These are phyloP conservation scores for Aldabrachelys gigantea DNA, from an alignment of 2,113 vertebrate species.

Conservation along the genomic window DNA sequence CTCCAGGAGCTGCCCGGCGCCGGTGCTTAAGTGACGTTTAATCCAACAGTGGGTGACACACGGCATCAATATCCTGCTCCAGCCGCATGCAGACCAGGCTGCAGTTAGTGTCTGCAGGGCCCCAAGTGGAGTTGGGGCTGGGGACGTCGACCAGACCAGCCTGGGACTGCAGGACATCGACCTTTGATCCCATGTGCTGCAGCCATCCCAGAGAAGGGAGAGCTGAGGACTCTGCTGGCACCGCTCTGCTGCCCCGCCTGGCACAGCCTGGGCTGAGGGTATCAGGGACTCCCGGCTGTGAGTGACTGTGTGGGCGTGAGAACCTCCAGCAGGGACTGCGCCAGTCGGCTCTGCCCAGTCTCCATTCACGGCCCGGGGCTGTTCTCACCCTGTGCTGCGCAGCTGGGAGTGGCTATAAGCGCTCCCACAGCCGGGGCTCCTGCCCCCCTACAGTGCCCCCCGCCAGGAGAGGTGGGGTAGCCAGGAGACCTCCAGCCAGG, in stretches of 20 bases:
- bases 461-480: neutral
- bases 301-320: neutral
- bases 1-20: neutral
- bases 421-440: neutral
- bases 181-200: neutral
- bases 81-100: accelerated
- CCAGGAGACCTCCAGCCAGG: neutral
- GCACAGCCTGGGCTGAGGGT: neutral
- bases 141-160: neutral
- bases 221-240: too few relatives aligned
- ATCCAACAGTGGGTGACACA: neutral
- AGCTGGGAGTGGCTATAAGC: neutral
- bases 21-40: accelerated
- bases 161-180: neutral
- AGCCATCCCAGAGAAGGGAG: too few relatives aligned
- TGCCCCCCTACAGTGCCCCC: accelerated
- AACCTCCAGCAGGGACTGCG: neutral
- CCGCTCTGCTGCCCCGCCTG: too few relatives aligned
- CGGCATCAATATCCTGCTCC: neutral
- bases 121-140: constrained; percentile 8
- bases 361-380: accelerated
- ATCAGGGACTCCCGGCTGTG: neutral
- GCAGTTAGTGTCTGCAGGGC: constrained; percentile 35
- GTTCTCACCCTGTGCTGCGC: neutral
- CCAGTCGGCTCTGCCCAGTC: neutral